Evolutionary conservation across 2,888 invertebrate genomes (phyloP).

Genomic region (Erebia palarica): DNA sequence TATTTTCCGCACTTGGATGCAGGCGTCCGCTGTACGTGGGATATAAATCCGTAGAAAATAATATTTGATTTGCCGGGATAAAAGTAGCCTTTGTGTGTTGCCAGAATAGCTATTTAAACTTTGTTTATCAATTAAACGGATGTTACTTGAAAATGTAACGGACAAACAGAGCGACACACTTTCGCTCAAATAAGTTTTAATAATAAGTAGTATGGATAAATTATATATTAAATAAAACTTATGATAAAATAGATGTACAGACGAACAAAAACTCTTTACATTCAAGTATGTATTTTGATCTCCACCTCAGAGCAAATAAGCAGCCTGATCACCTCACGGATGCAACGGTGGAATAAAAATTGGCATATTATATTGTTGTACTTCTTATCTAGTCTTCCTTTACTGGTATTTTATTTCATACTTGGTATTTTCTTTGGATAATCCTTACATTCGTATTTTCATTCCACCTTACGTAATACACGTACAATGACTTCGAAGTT

Average conservation of each 20-base stretch:
- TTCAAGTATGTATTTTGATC: slow-evolving; percentile 29
- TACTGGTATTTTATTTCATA: slow-evolving; percentile 16
- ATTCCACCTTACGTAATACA: background rate
- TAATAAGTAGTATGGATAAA: too few relatives aligned
- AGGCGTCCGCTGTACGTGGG: too few relatives aligned
- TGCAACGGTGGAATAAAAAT: slow-evolving; percentile 31
- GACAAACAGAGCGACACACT: too few relatives aligned
- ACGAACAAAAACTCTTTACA: background rate
- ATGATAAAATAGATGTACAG: background rate
- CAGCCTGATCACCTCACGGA: slow-evolving; percentile 20
- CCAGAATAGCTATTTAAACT: too few relatives aligned
- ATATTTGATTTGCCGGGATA: too few relatives aligned
- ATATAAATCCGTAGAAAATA: too few relatives aligned
- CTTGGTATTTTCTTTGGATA: slow-evolving; percentile 4
- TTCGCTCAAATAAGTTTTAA: too few relatives aligned
- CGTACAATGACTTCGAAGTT: background rate
- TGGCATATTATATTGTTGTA: slow-evolving; percentile 28
- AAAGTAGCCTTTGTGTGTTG: too few relatives aligned
- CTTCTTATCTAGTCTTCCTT: slow-evolving; percentile 6
- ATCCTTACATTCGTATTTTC: background rate
- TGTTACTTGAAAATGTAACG: too few relatives aligned
- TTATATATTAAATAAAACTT: too few relatives aligned
- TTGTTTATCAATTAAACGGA: too few relatives aligned
- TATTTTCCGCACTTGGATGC: too few relatives aligned
- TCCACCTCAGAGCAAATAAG: slow-evolving; percentile 27